Conservation (phyloP, 2,888 invertebrate genomes). For the Boloria euphrosyne region DNA sequence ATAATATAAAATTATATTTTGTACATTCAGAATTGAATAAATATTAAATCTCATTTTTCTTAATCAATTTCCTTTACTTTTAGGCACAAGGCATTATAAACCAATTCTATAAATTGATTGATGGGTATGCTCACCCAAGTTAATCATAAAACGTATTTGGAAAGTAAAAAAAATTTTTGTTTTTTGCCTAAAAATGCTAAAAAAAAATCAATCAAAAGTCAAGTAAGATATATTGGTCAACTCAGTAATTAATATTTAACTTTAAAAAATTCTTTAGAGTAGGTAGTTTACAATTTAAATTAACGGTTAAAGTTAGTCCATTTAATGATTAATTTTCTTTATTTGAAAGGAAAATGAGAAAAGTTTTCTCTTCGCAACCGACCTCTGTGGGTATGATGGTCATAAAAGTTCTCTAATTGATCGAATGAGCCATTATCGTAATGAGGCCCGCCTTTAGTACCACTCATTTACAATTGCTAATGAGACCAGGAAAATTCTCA, state of each 20-base stretch:
- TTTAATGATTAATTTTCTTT: slow-evolving; percentile 21
- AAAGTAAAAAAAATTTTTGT: too few relatives aligned
- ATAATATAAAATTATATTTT: too few relatives aligned
- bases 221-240: too few relatives aligned
- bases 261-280: not conserved
- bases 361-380: slow-evolving; percentile 10
- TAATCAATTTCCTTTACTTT: too few relatives aligned
- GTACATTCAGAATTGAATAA: too few relatives aligned
- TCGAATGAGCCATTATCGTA: slow-evolving; percentile 26
- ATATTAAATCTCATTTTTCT: too few relatives aligned
- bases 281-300: slow-evolving; percentile 9
- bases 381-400: slow-evolving; percentile 6
- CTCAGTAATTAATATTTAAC: not conserved
- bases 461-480: slow-evolving; percentile 15
- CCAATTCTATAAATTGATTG: too few relatives aligned
- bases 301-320: slow-evolving; percentile 2
- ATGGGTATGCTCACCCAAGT: too few relatives aligned
- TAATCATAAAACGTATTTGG: too few relatives aligned
- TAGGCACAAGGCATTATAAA: too few relatives aligned
- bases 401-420: slow-evolving; percentile 28
- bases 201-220: too few relatives aligned
- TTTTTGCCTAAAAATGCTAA: too few relatives aligned
- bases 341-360: slow-evolving; percentile 20
- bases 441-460: slow-evolving; percentile 16
- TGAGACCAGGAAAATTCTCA: not conserved